Conservation (phyloP, 2,797 vertebrate genomes). For the Gallinago stenura region DNA sequence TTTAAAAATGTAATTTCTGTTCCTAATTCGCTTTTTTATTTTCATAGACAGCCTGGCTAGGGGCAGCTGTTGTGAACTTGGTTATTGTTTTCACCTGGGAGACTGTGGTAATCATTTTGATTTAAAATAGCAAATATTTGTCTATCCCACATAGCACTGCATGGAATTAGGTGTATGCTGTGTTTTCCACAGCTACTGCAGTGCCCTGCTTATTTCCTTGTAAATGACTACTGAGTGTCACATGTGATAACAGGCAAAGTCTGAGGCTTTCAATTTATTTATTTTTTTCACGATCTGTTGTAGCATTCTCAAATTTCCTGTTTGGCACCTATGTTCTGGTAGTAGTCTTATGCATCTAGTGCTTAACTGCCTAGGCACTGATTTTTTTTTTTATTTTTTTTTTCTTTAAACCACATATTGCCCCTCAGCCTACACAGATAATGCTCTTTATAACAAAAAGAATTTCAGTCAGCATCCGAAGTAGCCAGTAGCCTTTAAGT, state of each 20-base stretch:
- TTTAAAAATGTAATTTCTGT: not conserved
- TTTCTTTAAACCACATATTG: not conserved
- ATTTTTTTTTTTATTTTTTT: not conserved
- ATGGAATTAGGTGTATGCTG: not conserved
- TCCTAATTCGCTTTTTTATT: not conserved
- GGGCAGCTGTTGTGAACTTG: not conserved
- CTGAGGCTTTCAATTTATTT: not conserved
- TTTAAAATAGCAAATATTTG: not conserved
- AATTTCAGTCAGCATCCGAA: not conserved
- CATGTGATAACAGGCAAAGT: not conserved
- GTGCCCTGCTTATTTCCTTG: not conserved
- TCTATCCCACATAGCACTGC: not conserved
- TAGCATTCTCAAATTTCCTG: constrained; percentile 1
- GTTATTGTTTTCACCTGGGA: not conserved
- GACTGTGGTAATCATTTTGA: not conserved
- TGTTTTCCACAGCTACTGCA: not conserved
- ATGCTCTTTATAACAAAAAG: not conserved
- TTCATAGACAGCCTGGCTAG: not conserved
- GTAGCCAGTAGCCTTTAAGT: not conserved
- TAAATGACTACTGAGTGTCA: not conserved
- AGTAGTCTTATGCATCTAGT: not conserved
- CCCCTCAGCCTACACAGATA: not conserved
- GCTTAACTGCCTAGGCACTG: not conserved
- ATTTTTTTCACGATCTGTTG: not conserved
- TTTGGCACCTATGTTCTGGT: not conserved